A percentile compares a stretch with the other conserved stretches of the same genome.
Conservation (phyloP, 1,140 invertebrate species). For the Temnothorax longispinosus region DNA sequence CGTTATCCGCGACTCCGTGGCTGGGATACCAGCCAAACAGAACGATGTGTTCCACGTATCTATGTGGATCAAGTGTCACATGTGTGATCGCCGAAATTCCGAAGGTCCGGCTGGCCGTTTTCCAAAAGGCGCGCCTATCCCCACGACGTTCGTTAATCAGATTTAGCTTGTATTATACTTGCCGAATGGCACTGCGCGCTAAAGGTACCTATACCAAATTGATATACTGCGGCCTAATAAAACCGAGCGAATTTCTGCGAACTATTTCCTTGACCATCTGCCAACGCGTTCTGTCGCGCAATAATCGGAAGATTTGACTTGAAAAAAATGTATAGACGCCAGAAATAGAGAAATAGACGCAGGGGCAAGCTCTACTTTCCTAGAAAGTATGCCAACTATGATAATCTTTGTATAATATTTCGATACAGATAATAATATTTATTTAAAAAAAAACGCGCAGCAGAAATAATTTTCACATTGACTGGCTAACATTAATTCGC, state of each 20-base stretch:
- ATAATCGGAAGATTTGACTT: neutral
- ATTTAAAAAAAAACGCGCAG: neutral
- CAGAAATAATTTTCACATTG: neutral
- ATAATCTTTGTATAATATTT: neutral
- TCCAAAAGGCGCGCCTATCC: slow-evolving; percentile 30
- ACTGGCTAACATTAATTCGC: neutral
- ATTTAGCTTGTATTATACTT: slow-evolving; percentile 34
- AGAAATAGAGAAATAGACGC: neutral
- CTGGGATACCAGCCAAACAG: neutral
- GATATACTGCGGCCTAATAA: slow-evolving; percentile 36
- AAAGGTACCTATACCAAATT: slow-evolving; percentile 23
- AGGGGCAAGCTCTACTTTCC: neutral
- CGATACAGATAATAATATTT: neutral
- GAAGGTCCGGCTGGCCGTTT: neutral
- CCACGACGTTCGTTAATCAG: slow-evolving; percentile 7
- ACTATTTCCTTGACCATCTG: slow-evolving; percentile 21
- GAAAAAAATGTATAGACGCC: neutral
- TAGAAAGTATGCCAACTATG: neutral
- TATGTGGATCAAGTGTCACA: neutral
- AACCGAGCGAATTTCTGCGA: neutral
- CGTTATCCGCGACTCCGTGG: neutral
- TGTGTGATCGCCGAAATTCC: slow-evolving; percentile 29
- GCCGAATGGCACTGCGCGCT: slow-evolving; percentile 8
- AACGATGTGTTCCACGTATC: slow-evolving; percentile 2
- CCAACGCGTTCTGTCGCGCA: neutral